Percentiles rank a stretch among this genome's conserved stretches.
Conservation (phyloP, 2,888 invertebrate genomes). For the Apamea monoglypha region DNA sequence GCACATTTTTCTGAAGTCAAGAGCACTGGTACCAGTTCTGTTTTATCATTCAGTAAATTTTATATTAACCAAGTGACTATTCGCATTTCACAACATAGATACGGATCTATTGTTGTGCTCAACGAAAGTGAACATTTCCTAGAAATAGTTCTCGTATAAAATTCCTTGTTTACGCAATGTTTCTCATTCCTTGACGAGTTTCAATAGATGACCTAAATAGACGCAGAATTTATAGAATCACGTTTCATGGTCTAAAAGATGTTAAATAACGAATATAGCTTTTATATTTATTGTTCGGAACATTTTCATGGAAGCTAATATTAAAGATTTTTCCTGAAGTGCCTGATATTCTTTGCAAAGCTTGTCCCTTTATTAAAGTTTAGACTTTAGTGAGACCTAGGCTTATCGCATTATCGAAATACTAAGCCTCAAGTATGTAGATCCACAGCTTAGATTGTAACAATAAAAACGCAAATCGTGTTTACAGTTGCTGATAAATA, state of each 20-base stretch:
- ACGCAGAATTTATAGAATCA: slow-evolving; percentile 46
- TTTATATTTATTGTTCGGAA: slow-evolving; percentile 19
- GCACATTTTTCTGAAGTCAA: slow-evolving; percentile 78
- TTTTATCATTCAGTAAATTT: slow-evolving; percentile 76
- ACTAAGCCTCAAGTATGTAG: slow-evolving; percentile 6
- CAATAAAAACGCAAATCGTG: slow-evolving; percentile 53
- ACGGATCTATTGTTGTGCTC: slow-evolving; percentile 59
- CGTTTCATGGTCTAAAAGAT: slow-evolving; percentile 11
- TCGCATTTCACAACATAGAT: slow-evolving; percentile 50
- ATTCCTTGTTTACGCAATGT: slow-evolving; percentile 60
- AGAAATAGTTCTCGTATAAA: slow-evolving; percentile 60
- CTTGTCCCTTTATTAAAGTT: background rate
- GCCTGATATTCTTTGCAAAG: background rate
- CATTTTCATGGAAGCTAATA: background rate
- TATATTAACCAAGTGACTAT: slow-evolving; percentile 69
- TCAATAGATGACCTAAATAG: slow-evolving; percentile 60
- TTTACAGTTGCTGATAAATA: slow-evolving; percentile 59
- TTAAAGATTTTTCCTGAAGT: slow-evolving; percentile 8
- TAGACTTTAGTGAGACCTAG: background rate
- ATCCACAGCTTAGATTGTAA: slow-evolving; percentile 26
- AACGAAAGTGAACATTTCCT: slow-evolving; percentile 58
- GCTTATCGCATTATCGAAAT: slow-evolving; percentile 3
- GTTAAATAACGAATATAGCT: slow-evolving; percentile 17
- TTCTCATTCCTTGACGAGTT: slow-evolving; percentile 53
- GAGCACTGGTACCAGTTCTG: slow-evolving; percentile 71